Evolutionary conservation across 2,888 invertebrate species (phyloP), one percentile per base, ranked within the genome.

Genomic region (Melinaea menophilus): DNA sequence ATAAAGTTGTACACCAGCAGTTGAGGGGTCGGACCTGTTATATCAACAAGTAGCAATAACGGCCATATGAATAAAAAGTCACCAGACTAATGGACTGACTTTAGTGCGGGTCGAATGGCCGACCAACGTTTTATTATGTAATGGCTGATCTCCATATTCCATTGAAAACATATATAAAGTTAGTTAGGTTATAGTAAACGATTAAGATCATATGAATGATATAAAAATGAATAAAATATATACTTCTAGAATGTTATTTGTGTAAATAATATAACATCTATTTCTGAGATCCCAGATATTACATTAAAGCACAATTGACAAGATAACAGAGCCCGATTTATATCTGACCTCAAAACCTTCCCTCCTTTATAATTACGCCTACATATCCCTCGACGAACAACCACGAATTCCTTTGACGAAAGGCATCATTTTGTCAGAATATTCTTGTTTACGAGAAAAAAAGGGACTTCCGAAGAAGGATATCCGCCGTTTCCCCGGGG

Each of bases 401-500:
- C 69, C 63, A 65, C 62, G 63, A 65, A 67, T 67, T 59, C 63
- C 69, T 72, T 73, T 72, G 70, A 71, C 67, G 59, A 61, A 51
- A 51, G 60, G 68, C 60, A 68, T 68, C 72, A 69, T 69, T 72
- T 67, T 66, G 62, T 64, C 65, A 58, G 59, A 67, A 69, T 64
- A 66, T 64, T 67, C 64, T 63, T 70, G 67, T 71, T 73, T 69
- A 71, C 69, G 66, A 68, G 48, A 31, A 51, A 68, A 69, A 73
- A 73, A 69, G 67, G 65, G 65, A 62, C 71, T 71, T 71, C 71
- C 65, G 69, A 67, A 65, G 66, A 66, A 63, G 66, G 68, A 70
- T 67, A 58, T 71, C 71, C 72, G 69, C 61, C 61, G 65, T 66
- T 70, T 65, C 65, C 57, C 66, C 63, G 62, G 64, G 63, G 59